A percentile compares a stretch with the other conserved stretches of the same genome.
Evolutionary conservation across 1,140 invertebrate species (phyloP).

Genomic region (Meloidogyne floridensis): DNA sequence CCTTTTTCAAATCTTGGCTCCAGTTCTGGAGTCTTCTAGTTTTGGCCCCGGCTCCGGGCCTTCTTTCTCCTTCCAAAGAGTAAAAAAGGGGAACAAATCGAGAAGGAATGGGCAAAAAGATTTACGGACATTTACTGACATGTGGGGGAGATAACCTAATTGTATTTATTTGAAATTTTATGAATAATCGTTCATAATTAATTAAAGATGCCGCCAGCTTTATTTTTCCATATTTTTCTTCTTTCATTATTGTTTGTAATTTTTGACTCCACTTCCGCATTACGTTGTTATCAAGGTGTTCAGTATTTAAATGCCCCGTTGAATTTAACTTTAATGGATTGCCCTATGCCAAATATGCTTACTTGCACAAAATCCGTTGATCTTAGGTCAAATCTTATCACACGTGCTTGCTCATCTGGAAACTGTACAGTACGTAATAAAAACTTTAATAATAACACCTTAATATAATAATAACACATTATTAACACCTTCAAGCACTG

Average conservation of each 20-base stretch:
- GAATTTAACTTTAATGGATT: not conserved
- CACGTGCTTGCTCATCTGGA: constrained; percentile 12
- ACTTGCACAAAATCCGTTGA: constrained; percentile 22
- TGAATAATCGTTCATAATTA: too few species aligned
- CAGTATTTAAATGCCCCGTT: not conserved
- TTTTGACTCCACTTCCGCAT: not conserved
- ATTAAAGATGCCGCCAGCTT: not conserved
- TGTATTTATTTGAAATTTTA: too few species aligned
- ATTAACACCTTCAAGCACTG: not conserved
- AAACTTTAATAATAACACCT: not conserved
- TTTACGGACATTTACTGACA: too few species aligned
- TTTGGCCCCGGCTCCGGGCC: too few species aligned
- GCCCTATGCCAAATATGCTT: not conserved
- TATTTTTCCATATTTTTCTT: not conserved
- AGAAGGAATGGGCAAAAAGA: too few species aligned
- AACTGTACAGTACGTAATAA: constrained; percentile 18
- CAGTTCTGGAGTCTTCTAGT: too few species aligned
- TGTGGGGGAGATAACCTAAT: too few species aligned
- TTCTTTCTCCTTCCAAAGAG: too few species aligned
- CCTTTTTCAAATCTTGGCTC: too few species aligned
- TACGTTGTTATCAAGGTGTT: constrained; percentile 25
- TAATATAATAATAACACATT: too few species aligned
- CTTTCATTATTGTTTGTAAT: not conserved
- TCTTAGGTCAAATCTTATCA: constrained; percentile 4
- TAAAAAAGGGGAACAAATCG: too few species aligned